Evolutionary conservation across 2,888 invertebrate species (phyloP), one percentile per base, ranked within the genome.

Genomic region (Apocheima hispidaria): DNA sequence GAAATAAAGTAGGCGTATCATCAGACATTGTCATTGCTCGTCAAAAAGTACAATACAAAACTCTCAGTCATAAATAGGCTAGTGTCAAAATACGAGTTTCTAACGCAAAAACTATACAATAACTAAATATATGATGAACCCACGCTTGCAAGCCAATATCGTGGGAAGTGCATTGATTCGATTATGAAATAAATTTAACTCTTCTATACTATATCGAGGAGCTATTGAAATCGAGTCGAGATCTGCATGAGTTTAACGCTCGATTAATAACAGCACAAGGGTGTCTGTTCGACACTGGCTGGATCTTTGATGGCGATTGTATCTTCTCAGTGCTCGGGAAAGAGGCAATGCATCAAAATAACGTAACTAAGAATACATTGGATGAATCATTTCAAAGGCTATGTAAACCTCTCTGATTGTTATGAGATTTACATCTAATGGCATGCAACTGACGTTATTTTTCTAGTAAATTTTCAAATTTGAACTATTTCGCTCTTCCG

Each of bases 151-250:
- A 67, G 65, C 57, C 61, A 54, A 63, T 75, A 67, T 77, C 82
- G 84, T 86, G 86, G 79, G 86, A 87, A 87, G 76, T 78, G 80
- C 77, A 81, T 79, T 78, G 81, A 82, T 81, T 86, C 75, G 79
- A 84, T 87, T 83, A 82, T 75, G 77, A 74, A 74, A 77, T 80
- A 72, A 82, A 86, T 88, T n/a, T 86, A 86, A 74, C 78, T 82
- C 72, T 66, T 77, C 66, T 68, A 70, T 72, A 77, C 66, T 68
- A 70, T 72, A 77, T 75, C 69, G 73, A 70, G 72, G 66, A 71
- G 64, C 65, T 68, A 79, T 79, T 75, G 62, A 77, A 84, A 80
- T 79, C 75, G 63, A 78, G 84, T 82, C 73, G 70, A 74, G 72
- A 75, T 77, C 77, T 72, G 77, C 73, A 67, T 63, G 77, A 74